These are phyloP conservation scores for Alethe castanea DNA, from an alignment of 2,113 vertebrate genomes.

Conservation along the genomic window DNA sequence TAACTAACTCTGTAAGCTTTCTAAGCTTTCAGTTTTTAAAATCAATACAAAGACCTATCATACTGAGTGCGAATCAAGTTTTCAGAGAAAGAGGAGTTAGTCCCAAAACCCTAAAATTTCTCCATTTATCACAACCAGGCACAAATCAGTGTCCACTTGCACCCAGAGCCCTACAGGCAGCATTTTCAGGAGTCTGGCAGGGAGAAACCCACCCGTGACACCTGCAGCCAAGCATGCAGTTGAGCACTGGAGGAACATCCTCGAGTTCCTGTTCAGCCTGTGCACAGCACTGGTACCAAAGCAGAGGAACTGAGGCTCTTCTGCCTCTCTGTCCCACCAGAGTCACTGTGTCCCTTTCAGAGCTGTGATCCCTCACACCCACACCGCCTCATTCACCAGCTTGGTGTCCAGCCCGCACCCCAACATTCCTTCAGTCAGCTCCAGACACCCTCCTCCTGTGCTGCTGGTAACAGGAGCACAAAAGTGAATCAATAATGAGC, in stretches of 20 bases:
- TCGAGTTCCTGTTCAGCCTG: neutral
- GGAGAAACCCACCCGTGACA: fast-evolving
- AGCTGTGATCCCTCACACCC: fast-evolving
- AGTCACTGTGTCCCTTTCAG: neutral
- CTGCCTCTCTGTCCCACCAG: neutral
- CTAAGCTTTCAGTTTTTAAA: neutral
- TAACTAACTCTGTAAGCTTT: neutral
- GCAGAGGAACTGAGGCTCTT: neutral
- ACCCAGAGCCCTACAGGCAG: neutral
- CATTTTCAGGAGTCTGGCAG: fast-evolving
- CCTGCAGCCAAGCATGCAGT: fast-evolving
- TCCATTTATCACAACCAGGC: neutral
- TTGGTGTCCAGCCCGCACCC: fast-evolving
- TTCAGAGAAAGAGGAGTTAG: neutral
- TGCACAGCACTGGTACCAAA: neutral
- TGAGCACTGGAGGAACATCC: neutral
- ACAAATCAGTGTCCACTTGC: neutral
- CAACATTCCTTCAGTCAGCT: fast-evolving
- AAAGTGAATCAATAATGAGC: neutral
- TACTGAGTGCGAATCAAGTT: neutral
- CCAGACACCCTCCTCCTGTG: neutral
- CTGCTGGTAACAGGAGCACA: neutral
- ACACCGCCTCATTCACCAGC: neutral
- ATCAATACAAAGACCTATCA: neutral
- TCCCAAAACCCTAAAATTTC: fast-evolving